Evolutionary conservation across 2,797 vertebrate species (phyloP).

Genomic region (Darevskia mixta): DNA sequence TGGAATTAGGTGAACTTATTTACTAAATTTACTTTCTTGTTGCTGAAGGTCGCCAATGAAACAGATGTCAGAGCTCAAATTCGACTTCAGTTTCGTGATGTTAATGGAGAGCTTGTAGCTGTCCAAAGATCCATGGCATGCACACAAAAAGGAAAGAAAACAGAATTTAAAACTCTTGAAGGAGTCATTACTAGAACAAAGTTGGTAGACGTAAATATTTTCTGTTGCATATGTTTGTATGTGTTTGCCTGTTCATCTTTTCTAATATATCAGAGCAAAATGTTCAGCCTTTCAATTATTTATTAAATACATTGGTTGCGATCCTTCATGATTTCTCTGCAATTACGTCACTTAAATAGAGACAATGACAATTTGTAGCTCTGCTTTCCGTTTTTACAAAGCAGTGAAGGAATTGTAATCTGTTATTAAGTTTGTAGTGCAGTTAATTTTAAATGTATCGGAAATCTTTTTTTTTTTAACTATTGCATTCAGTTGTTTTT

Average conservation of each 20-base stretch:
- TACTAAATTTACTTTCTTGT: slow-evolving; percentile 28
- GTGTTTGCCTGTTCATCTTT: background rate
- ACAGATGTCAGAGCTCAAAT: slow-evolving; percentile 97
- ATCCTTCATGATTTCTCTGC: background rate
- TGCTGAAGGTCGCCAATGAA: slow-evolving; percentile 85
- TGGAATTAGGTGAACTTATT: slow-evolving; percentile 16
- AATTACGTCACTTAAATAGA: background rate
- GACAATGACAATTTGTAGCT: background rate
- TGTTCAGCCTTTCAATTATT: background rate
- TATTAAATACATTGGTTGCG: background rate
- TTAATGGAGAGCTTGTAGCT: slow-evolving; percentile 87
- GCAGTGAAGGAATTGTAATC: background rate
- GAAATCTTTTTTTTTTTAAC: background rate
- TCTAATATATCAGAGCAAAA: background rate
- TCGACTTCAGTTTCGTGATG: slow-evolving; percentile 90
- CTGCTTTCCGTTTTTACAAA: background rate
- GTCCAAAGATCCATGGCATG: slow-evolving; percentile 95
- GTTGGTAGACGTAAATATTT: slow-evolving; percentile 68
- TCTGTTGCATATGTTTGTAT: background rate
- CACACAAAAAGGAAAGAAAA: slow-evolving; percentile 92
- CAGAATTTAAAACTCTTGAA: slow-evolving; percentile 95
- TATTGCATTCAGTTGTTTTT: background rate
- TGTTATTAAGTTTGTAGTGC: background rate
- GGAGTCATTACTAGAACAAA: slow-evolving; percentile 91
- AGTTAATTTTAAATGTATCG: background rate